Percentiles rank a stretch among this genome's conserved stretches.
Conservation (phyloP, 1,140 invertebrate genomes). For the Euborellia annulipes region DNA sequence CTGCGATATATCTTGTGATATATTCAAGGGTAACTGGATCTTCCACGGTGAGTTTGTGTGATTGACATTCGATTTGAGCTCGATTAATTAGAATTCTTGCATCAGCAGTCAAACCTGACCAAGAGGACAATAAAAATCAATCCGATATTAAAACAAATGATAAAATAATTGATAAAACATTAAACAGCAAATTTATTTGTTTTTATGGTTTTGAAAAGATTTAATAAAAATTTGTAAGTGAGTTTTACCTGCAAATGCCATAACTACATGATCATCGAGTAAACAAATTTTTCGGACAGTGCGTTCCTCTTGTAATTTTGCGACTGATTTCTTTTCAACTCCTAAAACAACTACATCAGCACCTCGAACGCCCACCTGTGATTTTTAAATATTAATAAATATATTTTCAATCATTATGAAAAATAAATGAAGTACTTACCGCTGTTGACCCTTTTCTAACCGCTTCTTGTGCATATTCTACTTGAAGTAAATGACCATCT, state of each 20-base stretch:
- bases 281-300: constrained; percentile 98
- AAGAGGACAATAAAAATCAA: constrained; percentile 9
- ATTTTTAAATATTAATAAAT: no score
- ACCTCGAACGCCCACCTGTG: constrained; percentile 89
- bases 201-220: no score
- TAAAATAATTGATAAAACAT: no score
- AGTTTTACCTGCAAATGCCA: constrained; percentile 98
- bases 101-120: constrained; percentile 89
- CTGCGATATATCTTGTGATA: constrained; percentile 87
- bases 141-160: no score
- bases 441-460: constrained; percentile 98
- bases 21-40: constrained; percentile 99
- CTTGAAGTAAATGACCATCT: constrained; percentile 98
- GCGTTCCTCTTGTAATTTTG: constrained; percentile 96
- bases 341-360: constrained; percentile 91
- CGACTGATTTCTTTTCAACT: constrained; percentile 98
- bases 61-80: constrained; percentile 96
- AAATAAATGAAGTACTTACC: no score
- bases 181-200: no score
- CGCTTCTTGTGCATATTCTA: constrained; percentile 99
- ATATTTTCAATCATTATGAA: no score
- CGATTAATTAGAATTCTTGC: constrained; percentile 94
- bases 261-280: constrained; percentile 97
- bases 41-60: constrained; percentile 94
- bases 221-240: no score